A percentile compares a stretch with the other conserved stretches of the same genome.
Conservation (phyloP, 2,888 invertebrate genomes). For the Lobophora halterata region DNA sequence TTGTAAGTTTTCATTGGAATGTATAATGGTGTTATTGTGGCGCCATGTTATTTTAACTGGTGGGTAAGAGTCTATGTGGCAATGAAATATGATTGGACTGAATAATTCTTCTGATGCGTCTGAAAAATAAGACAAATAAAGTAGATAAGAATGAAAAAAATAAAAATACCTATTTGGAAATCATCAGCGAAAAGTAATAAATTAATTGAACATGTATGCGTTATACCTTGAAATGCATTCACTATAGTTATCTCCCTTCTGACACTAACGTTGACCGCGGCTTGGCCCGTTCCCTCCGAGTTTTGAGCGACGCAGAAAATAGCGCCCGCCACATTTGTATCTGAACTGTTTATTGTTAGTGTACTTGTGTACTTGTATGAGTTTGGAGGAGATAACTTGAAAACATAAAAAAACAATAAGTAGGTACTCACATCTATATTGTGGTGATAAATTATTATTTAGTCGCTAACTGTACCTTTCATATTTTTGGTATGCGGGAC, state of each 20-base stretch:
- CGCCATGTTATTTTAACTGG: slow-evolving; percentile 46
- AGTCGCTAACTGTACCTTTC: no score
- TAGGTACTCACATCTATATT: slow-evolving; percentile 53
- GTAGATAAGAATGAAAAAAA: not conserved
- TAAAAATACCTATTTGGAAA: no score
- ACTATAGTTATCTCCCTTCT: slow-evolving; percentile 48
- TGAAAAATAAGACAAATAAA: slow-evolving; percentile 34
- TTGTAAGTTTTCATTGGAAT: slow-evolving; percentile 33
- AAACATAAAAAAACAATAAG: slow-evolving; percentile 10
- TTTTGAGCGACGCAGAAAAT: slow-evolving; percentile 67
- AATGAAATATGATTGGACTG: slow-evolving; percentile 47
- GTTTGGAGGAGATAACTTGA: slow-evolving; percentile 39
- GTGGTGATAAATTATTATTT: no score
- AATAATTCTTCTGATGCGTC: slow-evolving; percentile 55
- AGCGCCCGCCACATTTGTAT: slow-evolving; percentile 44
- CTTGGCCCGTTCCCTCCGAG: slow-evolving; percentile 53
- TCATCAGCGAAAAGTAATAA: no score
- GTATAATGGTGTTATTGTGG: slow-evolving; percentile 54
- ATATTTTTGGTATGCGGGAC: no score
- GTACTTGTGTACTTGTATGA: slow-evolving; percentile 51
- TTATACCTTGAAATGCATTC: slow-evolving; percentile 52
- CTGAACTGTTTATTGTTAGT: slow-evolving; percentile 48
- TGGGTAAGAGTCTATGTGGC: slow-evolving; percentile 50
- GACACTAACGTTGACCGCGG: slow-evolving; percentile 44
- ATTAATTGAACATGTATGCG: no score